Conservation (phyloP, 2,888 invertebrate genomes). For the Polymixis flavicincta region DNA sequence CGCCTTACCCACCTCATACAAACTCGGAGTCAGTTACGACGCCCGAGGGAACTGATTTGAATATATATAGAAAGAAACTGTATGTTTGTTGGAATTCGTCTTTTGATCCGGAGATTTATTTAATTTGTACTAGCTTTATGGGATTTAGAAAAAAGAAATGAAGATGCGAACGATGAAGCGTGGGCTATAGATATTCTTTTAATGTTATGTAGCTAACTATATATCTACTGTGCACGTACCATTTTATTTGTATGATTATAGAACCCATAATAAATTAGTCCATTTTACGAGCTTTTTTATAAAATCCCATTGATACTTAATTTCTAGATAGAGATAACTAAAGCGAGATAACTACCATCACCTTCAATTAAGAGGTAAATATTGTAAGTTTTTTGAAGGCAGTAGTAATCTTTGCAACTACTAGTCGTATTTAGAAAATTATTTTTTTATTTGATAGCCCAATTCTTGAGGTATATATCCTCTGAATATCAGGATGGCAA, state of each 20-base stretch:
- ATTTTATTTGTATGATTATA: background rate
- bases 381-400: too few species aligned
- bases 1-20: conserved; percentile 23
- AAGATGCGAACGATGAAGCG: background rate
- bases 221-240: background rate
- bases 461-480: too few species aligned
- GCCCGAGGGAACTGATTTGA: conserved; percentile 39
- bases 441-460: too few species aligned
- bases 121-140: conserved; percentile 30
- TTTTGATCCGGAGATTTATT: conserved; percentile 43
- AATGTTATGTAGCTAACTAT: background rate
- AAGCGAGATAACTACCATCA: too few species aligned
- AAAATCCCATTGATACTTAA: background rate
- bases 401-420: too few species aligned
- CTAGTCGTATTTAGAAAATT: too few species aligned
- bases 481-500: too few species aligned
- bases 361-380: too few species aligned
- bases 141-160: background rate
- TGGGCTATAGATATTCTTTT: background rate
- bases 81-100: conserved; percentile 19
- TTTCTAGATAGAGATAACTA: background rate
- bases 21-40: conserved; percentile 24
- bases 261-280: background rate
- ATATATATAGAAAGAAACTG: conserved; percentile 32
- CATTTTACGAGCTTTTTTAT: background rate